Percentiles rank a stretch among this genome's conserved stretches.
Evolutionary conservation across 2,797 vertebrate species (phyloP).

Genomic region (Heterohyrax brucei): DNA sequence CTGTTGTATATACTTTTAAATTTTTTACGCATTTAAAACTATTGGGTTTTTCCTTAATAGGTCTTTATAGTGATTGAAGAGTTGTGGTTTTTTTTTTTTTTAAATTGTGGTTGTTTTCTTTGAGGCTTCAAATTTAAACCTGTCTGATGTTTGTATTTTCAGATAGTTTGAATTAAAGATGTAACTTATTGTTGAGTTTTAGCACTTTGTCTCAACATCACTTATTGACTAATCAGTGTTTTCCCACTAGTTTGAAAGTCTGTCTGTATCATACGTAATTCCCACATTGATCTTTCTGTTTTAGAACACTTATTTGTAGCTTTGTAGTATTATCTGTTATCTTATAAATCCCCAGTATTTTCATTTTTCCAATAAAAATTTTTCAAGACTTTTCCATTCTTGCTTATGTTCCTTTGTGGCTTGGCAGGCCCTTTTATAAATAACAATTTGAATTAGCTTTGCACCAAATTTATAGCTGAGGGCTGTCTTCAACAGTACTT

Average conservation of each 20-base stretch:
- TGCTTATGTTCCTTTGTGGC: background rate
- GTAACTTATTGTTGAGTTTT: constrained; percentile 14
- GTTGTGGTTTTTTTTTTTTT: background rate
- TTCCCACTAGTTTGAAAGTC: constrained; percentile 21
- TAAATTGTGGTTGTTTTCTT: background rate
- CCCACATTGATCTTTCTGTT: background rate
- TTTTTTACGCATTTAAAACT: background rate
- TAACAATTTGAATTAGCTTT: background rate
- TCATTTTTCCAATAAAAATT: background rate
- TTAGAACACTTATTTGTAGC: background rate
- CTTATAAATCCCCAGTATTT: constrained; percentile 5
- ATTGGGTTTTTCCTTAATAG: background rate
- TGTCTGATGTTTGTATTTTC: constrained; percentile 45
- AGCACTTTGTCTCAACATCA: constrained; percentile 2
- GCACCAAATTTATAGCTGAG: background rate
- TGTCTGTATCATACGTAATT: background rate
- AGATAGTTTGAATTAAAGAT: constrained; percentile 44
- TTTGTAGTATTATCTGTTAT: background rate
- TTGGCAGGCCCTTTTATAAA: constrained; percentile 43
- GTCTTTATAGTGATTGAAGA: constrained; percentile 58
- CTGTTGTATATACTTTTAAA: background rate
- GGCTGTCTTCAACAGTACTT: background rate
- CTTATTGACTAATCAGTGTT: constrained; percentile 28
- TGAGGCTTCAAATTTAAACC: constrained; percentile 21
- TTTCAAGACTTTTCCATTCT: constrained; percentile 17